Evolutionary conservation across 2,888 invertebrate genomes (phyloP), one percentile per base, ranked within the genome.

Genomic region (Poecilus cupreus): DNA sequence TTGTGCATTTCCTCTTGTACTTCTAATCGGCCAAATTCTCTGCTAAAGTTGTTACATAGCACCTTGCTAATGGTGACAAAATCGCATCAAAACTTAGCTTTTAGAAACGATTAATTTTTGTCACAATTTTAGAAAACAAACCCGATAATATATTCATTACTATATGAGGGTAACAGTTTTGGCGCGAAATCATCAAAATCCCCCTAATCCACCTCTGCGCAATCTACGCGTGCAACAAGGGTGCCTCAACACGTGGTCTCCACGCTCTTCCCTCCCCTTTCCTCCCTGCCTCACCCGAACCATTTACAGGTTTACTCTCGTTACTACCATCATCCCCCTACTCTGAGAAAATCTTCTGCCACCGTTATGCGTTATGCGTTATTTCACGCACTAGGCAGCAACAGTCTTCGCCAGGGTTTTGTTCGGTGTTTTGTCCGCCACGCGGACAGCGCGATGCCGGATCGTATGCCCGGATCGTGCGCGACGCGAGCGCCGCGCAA

Each of bases 161-260:
- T n/a, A n/a, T n/a, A n/a, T n/a, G n/a, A n/a, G n/a, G n/a, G n/a
- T n/a, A 32, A 16, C 13, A 5, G 11, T 49, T n/a, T 49, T 49
- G 49, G 49, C 49, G 49, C 49, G 49, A 13, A 49, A 13, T n/a
- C 18, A 18, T 6, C 16, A 13, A n/a, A 2, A 8, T 18, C 6
- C 16, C 18, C 49, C 11, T 60, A 60, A n/a, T 32, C 32, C 60
- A 2, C 13, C 26, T 13, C 60, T 60, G 60, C 16, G 0, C 24
- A 57, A 57, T 16, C 60, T 60, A 60, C 60, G 22, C 60, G 51
- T 51, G 51, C 3, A 46, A 13, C 13, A 13, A 51, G 51, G 51
- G 51, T 13, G 46, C 13, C 51, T 51, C 13, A 60, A 22, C 60
- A 60, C 60, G 60, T 60, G 60, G 60, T 60, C 16, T 60, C 60